Conservation (phyloP, 2,888 invertebrate genomes). For the Schizotus pectinicornis region DNA sequence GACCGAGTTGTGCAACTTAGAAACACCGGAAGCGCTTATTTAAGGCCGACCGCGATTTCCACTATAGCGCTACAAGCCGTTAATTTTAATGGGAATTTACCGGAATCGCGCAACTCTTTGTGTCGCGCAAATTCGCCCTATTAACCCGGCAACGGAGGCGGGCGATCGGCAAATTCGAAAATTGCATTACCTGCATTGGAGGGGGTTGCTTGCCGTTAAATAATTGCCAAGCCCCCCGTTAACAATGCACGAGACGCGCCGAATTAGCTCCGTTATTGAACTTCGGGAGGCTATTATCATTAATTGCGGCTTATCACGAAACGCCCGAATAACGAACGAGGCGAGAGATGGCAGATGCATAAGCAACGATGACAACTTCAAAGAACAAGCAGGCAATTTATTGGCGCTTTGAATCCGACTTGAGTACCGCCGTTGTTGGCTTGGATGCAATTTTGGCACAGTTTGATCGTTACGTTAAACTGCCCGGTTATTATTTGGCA, state of each 20-base stretch:
- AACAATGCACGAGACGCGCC: conserved; percentile 6
- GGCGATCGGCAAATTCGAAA: not conserved
- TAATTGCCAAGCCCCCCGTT: conserved; percentile 1
- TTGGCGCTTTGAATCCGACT: too few relatives aligned
- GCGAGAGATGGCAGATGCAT: too few relatives aligned
- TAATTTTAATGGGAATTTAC: conserved; percentile 34
- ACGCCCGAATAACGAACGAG: not conserved
- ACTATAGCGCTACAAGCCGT: conserved; percentile 28
- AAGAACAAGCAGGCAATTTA: too few relatives aligned
- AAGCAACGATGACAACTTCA: too few relatives aligned
- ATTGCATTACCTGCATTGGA: not conserved
- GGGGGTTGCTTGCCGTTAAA: not conserved
- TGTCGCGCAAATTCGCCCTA: conserved; percentile 9
- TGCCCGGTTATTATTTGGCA: too few relatives aligned
- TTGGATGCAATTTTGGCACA: too few relatives aligned
- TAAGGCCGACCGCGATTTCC: conserved; percentile 32
- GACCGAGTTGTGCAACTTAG: conserved; percentile 35
- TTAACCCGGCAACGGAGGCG: not conserved
- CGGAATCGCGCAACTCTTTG: conserved; percentile 26
- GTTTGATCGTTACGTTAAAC: too few relatives aligned
- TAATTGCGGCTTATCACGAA: conserved; percentile 27
- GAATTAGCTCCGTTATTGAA: conserved; percentile 15
- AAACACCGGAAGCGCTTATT: conserved; percentile 37
- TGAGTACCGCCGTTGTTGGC: too few relatives aligned
- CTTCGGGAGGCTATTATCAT: conserved; percentile 23